phyloP scores from a whole-genome alignment of 2,888 invertebrate species.

The Cephus pulcher region DNA sequence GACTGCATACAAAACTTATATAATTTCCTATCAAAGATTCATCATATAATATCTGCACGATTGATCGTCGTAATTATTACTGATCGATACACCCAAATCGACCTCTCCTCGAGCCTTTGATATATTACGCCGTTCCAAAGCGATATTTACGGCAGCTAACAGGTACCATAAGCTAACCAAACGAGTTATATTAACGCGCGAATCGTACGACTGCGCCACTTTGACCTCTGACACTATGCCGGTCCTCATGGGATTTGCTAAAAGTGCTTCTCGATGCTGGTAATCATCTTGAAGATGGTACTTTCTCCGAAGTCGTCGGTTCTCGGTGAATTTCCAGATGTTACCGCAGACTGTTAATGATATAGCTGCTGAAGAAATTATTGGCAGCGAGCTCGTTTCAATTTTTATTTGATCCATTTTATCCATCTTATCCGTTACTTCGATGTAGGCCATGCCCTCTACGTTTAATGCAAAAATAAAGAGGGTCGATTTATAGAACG shows the following conservation, averaged over 20 bases:
- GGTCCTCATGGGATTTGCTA: slow-evolving; percentile 2
- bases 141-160: neutral
- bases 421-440: neutral
- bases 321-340: neutral
- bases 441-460: neutral
- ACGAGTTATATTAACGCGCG: slow-evolving; percentile 3
- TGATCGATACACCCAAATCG: neutral
- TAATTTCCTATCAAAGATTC: neutral
- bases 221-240: slow-evolving; percentile 26
- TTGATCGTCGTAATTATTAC: neutral
- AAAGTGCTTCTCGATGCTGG: neutral
- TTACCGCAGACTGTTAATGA: neutral
- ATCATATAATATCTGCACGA: neutral
- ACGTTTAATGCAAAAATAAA: neutral
- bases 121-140: neutral
- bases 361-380: neutral
- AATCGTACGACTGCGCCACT: neutral
- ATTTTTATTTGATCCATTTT: neutral
- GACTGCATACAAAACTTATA: neutral
- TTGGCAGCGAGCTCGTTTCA: neutral
- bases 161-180: neutral
- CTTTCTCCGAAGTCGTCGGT: neutral
- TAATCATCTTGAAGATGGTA: neutral
- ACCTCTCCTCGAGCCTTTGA: slow-evolving; percentile 3
- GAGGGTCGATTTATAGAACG: neutral